Evolutionary conservation across 2,797 vertebrate species (phyloP), one percentile per base, ranked within the genome.

Genomic region (Gallinago stenura): DNA sequence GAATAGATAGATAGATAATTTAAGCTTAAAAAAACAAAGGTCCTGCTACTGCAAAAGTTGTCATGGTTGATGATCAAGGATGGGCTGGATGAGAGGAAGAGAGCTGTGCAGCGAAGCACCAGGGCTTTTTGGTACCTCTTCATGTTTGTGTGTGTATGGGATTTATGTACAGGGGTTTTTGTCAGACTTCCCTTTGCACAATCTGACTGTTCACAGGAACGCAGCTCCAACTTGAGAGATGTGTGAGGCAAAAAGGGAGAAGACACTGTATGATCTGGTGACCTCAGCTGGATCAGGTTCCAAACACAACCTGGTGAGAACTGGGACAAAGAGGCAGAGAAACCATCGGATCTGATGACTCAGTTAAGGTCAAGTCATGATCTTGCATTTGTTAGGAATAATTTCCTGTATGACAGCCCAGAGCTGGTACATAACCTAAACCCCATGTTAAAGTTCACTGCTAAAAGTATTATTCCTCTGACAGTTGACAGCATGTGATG

Each of bases 401-500:
- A n/a, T 78, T 90, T 88, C 30, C 19, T 43, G 3, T 7, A 20
- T 39, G 45, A 78, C 86, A 88, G 18, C 24, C 33, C 31, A 62
- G 31, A 61, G 46, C 72, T 78, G 66, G 79, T 90, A 19, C 50
- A 48, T 56, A 80, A 56, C 61, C 37, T 57, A 64, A 90, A 61
- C 5, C 20, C 37, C 2, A 4, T 43, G 26, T 54, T 79, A 8
- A 93, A 78, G 39, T 89, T 86, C 22, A 46, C 82, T 91, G 76
- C 83, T 95, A 78, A 90, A 95, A 81, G 26, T 76, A 50, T 83
- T 90, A 80, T 91, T 94, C 41, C 45, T 86, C 65, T 83, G 54
- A 39, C 10, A 15, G 12, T 90, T 90, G 75, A 33, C 37, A 58
- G 64, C 69, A 54, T 33, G 53, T 43, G 58, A 61, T 78, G 58